Conservation (phyloP, 2,113 vertebrate species). For the Nothoprocta perdicaria region DNA sequence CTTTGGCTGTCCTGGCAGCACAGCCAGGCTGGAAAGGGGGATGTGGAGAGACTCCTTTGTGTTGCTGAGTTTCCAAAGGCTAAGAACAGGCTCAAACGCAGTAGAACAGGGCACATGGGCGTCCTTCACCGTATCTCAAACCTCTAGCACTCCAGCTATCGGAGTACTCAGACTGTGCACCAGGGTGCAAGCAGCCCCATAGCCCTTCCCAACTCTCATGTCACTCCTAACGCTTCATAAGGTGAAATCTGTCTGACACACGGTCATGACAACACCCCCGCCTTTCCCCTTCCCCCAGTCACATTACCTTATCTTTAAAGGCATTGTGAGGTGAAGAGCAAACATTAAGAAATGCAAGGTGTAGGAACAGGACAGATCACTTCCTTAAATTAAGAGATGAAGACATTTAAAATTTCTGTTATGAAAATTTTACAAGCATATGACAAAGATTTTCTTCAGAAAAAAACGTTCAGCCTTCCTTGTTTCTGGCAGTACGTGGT, state of each 20-base stretch:
- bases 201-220: neutral
- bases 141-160: neutral
- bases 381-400: neutral
- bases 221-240: neutral
- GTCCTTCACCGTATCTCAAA: neutral
- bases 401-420: neutral
- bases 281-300: rapidly evolving
- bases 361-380: neutral
- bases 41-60: rapidly evolving
- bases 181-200: neutral
- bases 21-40: neutral
- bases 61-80: neutral
- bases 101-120: neutral
- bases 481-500: neutral
- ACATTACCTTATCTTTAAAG: neutral
- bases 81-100: neutral
- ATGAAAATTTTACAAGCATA: neutral
- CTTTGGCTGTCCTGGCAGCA: neutral
- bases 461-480: neutral
- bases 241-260: neutral
- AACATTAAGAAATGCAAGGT: neutral
- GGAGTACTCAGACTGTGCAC: neutral
- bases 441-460: neutral
- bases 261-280: neutral
- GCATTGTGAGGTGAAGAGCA: rapidly evolving